phyloP scores from a whole-genome alignment of 2,888 invertebrate species.

The Caenorhabditis drosophilae region DNA sequence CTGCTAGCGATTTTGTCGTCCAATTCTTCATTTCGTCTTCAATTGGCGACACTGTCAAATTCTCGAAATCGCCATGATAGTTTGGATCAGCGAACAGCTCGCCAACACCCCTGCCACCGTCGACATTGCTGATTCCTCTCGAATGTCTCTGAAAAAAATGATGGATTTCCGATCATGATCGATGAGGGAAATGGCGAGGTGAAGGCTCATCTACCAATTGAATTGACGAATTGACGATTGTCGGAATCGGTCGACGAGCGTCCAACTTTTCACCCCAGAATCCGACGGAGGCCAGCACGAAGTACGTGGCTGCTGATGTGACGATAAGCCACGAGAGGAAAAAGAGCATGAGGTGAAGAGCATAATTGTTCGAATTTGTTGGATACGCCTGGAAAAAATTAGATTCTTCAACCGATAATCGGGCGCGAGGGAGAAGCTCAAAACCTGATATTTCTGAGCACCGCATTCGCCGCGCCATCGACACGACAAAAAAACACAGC shows the following conservation, averaged over 20 bases:
- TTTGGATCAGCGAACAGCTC: constrained; percentile 43
- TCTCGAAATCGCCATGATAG: constrained; percentile 47
- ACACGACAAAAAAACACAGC: constrained; percentile 38
- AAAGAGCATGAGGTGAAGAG: constrained; percentile 33
- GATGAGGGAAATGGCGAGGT: too few relatives aligned
- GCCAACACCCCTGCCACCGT: constrained; percentile 25
- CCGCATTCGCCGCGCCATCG: constrained; percentile 43
- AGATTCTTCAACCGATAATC: not conserved
- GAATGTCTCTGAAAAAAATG: constrained; percentile 23
- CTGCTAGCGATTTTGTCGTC: not conserved
- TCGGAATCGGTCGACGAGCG: constrained; percentile 8
- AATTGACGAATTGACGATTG: too few relatives aligned
- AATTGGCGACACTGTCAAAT: constrained; percentile 7
- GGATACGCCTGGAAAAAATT: constrained; percentile 35
- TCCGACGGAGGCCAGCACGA: constrained; percentile 19
- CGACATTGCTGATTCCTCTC: too few relatives aligned
- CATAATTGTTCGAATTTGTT: constrained; percentile 36
- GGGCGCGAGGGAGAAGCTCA: too few relatives aligned
- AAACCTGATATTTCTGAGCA: constrained; percentile 49
- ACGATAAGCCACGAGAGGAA: constrained; percentile 42
- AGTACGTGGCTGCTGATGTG: constrained; percentile 22
- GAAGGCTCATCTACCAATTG: too few relatives aligned
- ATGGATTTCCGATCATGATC: too few relatives aligned
- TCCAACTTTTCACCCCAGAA: constrained; percentile 36
- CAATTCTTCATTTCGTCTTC: not conserved